Evolutionary conservation across 2,888 invertebrate genomes (phyloP), one percentile per base, ranked within the genome.

Genomic region (Chymomyza fuscimana): DNA sequence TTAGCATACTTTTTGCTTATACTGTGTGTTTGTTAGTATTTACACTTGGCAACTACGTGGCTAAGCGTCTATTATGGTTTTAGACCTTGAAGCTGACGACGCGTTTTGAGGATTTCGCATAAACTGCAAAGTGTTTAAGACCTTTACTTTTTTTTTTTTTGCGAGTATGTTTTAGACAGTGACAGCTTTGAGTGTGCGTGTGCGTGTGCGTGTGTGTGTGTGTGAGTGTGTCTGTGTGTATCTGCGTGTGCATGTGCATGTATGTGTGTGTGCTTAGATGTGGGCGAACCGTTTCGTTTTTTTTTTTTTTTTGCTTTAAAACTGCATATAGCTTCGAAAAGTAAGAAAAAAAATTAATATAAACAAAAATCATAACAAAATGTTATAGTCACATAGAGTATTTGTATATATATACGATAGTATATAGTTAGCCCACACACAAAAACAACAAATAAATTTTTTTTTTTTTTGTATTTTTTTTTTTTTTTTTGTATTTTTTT

Each of bases 181-280:
- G 58, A 19, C 10, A 32, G 61, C 58, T 25, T 25, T 22, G 22
- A 22, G 25, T 4, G 2, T 25, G 52, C 25, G 52, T 59, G 19
- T 12, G 4, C 32, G 16, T 46, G 9, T 46, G n/a, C n/a, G 12
- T 46, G 12, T n/a, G 16, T 51, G 51, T 60, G 22, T 56, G 5
- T 63, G 22, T 67, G 15, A 63, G 32, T 54, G 32, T 22, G 54
- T 22, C 5, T 65, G 40, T 56, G 62, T 60, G 22, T 56, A 9
- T 63, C 29, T 67, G 15, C 65, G 32, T 54, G 32, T 22, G 54
- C 36, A 10, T 65, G 40, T 56, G 62, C 59, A 59, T 64, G 15
- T 71, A 69, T 71, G 52, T 40, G 52, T 65, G 51, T 60, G 65
- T 52, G 52, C n/a, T 16, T 52, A 15, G 19, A 3, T 52, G 52